Evolutionary conservation across 1,140 invertebrate genomes (phyloP), one percentile per base, ranked within the genome.

Genomic region (Hycleus cichorii): DNA sequence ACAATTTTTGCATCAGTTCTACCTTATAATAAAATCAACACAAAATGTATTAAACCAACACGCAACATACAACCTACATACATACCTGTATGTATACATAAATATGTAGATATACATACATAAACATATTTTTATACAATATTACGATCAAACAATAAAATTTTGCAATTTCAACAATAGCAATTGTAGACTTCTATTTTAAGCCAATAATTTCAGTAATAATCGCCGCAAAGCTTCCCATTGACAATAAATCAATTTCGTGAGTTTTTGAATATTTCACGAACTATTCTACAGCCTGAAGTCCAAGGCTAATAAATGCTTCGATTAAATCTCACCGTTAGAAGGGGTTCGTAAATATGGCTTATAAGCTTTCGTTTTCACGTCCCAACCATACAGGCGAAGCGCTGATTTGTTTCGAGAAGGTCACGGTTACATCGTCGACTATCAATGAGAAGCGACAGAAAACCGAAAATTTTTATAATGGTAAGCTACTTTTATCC

Each of bases 321-420:
- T 54, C 50, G 56, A 62, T 62, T 58, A 62, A 49, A 62, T 62
- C 56, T 52, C 7, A 7, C 4, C 7, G 32, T 32, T 32, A 32
- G 32, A 32, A 32, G 32, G 32, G 7, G 32, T 32, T 32, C 4
- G 32, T 18, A 18, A 18, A 32, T 7, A 7, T 7, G 47, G 25
- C 40, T 10, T 45, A 27, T 42, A 49, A 58, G 60, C 60, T 62
- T 62, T 62, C 60, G 56, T 58, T 62, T 62, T 58, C 60, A 54
- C 27, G 54, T 57, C n/a, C 40, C 32, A 32, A 32, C 32, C 4
- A 2, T 32, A 12, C 27, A 32, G 47, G 52, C 44, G 48, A 57
- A 58, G 60, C 50, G 46, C 58, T 40, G 55, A 49, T 39, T 58
- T 40, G 38, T 39, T 50, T 18, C 32, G 32, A 18, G 43, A 58